A percentile compares a stretch with the other conserved stretches of the same genome.
phyloP scores from a whole-genome alignment of 2,888 invertebrate genomes.

The Archaeoteleia sp. region DNA sequence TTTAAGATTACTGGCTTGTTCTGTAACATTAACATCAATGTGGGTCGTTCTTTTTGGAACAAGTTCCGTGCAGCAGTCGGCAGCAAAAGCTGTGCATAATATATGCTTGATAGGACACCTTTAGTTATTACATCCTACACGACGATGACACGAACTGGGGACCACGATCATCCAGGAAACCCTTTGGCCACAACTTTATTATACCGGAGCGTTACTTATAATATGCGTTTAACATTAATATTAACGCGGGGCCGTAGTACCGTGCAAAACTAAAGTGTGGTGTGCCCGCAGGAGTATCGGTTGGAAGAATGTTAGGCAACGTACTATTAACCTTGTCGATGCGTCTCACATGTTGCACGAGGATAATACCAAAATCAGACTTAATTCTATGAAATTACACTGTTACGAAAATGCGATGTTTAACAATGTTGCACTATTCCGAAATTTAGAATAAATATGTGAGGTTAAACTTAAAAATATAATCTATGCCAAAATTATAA shows the following conservation, averaged over 20 bases:
- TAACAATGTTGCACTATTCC: neutral
- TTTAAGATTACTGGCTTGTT: too few species aligned
- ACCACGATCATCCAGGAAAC: conserved; percentile 30
- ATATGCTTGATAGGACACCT: conserved; percentile 57
- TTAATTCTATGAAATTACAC: conserved; percentile 31
- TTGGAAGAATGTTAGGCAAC: conserved; percentile 11
- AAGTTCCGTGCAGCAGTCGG: conserved; percentile 62
- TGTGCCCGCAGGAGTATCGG: conserved; percentile 32
- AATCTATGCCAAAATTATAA: neutral
- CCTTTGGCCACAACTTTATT: conserved; percentile 63
- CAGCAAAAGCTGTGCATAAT: conserved; percentile 69
- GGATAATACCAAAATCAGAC: conserved; percentile 30
- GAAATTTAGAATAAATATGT: neutral
- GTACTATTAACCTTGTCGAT: conserved; percentile 38
- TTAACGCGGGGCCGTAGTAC: conserved; percentile 56
- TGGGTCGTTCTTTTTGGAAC: neutral
- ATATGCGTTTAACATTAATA: conserved; percentile 66
- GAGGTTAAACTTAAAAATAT: neutral
- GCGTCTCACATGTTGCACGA: conserved; percentile 8
- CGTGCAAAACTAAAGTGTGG: conserved; percentile 33
- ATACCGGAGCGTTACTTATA: conserved; percentile 57
- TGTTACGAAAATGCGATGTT: conserved; percentile 11
- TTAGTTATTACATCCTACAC: conserved; percentile 46
- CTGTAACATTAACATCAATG: too few species aligned
- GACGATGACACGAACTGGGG: conserved; percentile 41